Base-by-base conservation (phyloP, 2,888 invertebrate genomes). In the Macroteleia sp. region DNA sequence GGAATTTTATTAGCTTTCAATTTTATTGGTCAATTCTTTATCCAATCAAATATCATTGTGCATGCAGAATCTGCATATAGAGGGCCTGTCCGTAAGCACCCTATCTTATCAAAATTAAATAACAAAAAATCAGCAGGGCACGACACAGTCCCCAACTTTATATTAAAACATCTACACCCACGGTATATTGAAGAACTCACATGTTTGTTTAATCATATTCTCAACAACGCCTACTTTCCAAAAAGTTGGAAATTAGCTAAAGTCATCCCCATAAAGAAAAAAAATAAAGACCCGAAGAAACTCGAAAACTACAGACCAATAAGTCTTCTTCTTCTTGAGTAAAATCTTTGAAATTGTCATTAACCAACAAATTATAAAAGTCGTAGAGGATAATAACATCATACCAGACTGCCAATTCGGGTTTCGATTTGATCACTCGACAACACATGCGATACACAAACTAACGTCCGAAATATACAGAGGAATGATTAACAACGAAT, bases 331-430 rank as follows among this genome's bases (percentile, higher is more conserved):
- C 75, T 79, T 0, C n/a, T 10, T 80, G 8, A 44, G 36, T 8
- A 75, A 56, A 34, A 9, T 75, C 2, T 70, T 75, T 10, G 71
- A 66, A 48, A 22, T 48, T 3, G 8, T 14, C 14, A 36, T 36
- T 4, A 36, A 36, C 8, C 20, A 48, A 3, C 19, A 17, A 48
- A 3, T 78, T 57, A 41, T 77, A 36, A 10, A 6, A 50, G 2
- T 36, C 50, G 1, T 75, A 9, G 30, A 9, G 77, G 76, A 76
- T 69, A 57, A 17, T 74, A 12, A 56, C 25, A n/a, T 30, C 30
- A 5, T 30, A 10, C 10, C 30, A 2, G 83, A 0, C 57, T 83
- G 1, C 81, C 82, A 0, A 42, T 83, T 81, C 22, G 82, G 80
- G 0, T 81, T 81, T 22, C 28, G 74, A 25, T 16, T 20, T 3